Evolutionary conservation across 2,113 vertebrate genomes (phyloP), one percentile per base, ranked within the genome.

Genomic region (Lepidothrix coronata): DNA sequence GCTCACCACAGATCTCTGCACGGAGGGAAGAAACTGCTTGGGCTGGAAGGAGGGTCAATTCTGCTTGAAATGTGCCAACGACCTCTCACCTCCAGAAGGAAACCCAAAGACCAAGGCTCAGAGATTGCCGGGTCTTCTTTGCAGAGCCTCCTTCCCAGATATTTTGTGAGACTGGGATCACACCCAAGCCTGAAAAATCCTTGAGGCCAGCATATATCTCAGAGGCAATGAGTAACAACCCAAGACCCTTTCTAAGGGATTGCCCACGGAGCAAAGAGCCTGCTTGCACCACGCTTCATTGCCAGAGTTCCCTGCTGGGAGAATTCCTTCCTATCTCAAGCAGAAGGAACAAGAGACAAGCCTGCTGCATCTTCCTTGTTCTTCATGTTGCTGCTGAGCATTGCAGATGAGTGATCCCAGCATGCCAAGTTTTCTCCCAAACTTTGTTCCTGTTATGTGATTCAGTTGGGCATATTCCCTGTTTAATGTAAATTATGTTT

Each of bases 401-500:
- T 8, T 54, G 46, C 35, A 33, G 54, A 62, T 6, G 28, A 39
- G 12, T 70, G 84, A 79, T 33, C 43, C 39, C 37, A 71, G 35
- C 25, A 67, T 21, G 22, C 35, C 48, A 81, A 8, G 25, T 71
- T 80, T 88, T 77, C 75, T 93, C 55, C 70, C 58, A 51, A 25
- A 25, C 30, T 80, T 91, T 75, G 35, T 57, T 85, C n/a, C 62
- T 77, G 27, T 52, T 67, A 2, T 62, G 41, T 73, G 52, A 90
- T 58, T 82, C 73, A 88, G 23, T 79, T 2, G 2, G 62, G 51
- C 48, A 62, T 84, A 44, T 44, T 43, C 89, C 71, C 66, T 93
- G 49, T 74, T 96, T 84, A 96, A 91, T 81, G 88, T 86, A 94
- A 97, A 96, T 96, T 91, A 82, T 25, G 49, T 74, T 91, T 70